Conservation (phyloP, 1,140 invertebrate species). For the Drosophila prosaltans region DNA sequence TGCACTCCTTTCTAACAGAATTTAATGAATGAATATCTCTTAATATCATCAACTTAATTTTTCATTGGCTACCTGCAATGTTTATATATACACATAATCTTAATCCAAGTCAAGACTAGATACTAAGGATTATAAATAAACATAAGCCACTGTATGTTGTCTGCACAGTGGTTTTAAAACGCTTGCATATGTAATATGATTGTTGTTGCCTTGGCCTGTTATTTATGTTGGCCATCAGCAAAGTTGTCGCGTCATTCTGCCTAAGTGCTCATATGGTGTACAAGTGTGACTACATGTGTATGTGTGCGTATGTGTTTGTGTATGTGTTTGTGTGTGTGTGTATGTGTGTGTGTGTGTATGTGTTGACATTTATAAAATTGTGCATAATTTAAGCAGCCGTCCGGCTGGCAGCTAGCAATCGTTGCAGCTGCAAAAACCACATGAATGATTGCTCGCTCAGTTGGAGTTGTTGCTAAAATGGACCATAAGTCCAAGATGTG, state of each 20-base stretch:
- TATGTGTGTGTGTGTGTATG: constrained; percentile 35
- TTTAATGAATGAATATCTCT: no score
- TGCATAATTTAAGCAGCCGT: constrained; percentile 55
- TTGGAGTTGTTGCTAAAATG: constrained; percentile 27
- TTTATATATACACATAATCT: no score
- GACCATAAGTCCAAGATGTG: constrained; percentile 7
- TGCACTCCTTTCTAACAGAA: no score
- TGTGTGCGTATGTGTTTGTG: neutral
- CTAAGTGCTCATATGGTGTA: constrained; percentile 48
- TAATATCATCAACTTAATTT: no score
- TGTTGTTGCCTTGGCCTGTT: constrained; percentile 48
- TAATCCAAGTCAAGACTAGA: no score
- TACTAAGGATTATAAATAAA: no score
- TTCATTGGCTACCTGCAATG: no score
- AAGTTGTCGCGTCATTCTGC: constrained; percentile 51
- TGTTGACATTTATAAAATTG: constrained; percentile 59
- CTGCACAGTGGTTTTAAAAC: neutral
- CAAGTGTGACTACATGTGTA: constrained; percentile 17
- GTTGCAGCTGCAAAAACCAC: constrained; percentile 39
- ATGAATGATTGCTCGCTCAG: constrained; percentile 53
- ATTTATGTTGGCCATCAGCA: constrained; percentile 55
- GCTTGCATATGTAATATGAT: constrained; percentile 23
- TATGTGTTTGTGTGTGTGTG: constrained; percentile 19
- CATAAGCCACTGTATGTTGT: neutral
- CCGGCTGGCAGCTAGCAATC: constrained; percentile 45